These are phyloP conservation scores for Chaunax sp. DNA, from an alignment of 2,797 vertebrate species.

Conservation along the genomic window DNA sequence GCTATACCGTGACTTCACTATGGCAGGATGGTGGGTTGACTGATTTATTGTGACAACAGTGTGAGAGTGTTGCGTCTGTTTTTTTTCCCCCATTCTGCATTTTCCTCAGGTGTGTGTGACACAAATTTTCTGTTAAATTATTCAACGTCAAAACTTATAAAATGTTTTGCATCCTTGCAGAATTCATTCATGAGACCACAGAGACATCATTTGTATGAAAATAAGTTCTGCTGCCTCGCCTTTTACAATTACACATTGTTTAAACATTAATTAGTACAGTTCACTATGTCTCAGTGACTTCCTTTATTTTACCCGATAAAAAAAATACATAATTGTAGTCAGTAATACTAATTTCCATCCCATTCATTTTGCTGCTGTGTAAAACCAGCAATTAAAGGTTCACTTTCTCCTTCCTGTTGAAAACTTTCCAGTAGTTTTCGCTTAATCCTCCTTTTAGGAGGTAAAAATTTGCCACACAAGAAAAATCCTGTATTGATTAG, in stretches of 20 bases:
- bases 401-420: too few relatives aligned
- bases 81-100: neutral
- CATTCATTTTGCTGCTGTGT: too few relatives aligned
- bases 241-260: slow-evolving; percentile 4
- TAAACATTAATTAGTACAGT: slow-evolving; percentile 15
- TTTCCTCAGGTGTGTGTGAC: neutral
- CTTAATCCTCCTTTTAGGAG: too few relatives aligned
- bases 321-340: neutral
- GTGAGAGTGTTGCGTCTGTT: neutral
- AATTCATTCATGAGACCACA: slow-evolving; percentile 12
- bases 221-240: slow-evolving; percentile 2
- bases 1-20: slow-evolving; percentile 97
- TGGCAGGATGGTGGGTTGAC: slow-evolving; percentile 94
- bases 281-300: slow-evolving; percentile 11
- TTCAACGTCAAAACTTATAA: slow-evolving; percentile 17
- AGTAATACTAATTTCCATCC: neutral
- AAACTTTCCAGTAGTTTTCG: too few relatives aligned
- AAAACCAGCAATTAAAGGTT: too few relatives aligned
- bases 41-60: neutral
- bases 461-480: too few relatives aligned
- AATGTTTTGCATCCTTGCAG: slow-evolving; percentile 10
- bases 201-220: slow-evolving; percentile 4
- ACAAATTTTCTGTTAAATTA: slow-evolving; percentile 10
- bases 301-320: neutral
- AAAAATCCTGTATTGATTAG: too few relatives aligned